These are phyloP conservation scores for Stigmatopora argus DNA, from an alignment of 2,113 vertebrate species.

Conservation along the genomic window DNA sequence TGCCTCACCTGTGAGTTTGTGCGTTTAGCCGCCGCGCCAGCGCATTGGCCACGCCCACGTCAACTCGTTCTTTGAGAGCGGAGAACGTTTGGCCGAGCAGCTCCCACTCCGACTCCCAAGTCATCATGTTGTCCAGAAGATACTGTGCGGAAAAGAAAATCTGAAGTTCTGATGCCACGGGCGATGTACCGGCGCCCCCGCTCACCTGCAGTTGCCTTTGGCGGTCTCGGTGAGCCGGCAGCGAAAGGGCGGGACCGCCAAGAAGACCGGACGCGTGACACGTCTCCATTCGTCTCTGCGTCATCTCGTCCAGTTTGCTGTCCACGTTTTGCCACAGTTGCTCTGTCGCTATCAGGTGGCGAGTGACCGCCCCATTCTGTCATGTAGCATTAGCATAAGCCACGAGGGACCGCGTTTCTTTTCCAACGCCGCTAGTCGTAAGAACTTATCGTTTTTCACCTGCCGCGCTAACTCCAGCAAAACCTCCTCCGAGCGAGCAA, in stretches of 20 bases:
- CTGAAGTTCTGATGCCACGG: neutral
- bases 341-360: slow-evolving; percentile 48
- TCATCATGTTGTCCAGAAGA: slow-evolving; percentile 71
- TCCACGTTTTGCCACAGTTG: slow-evolving; percentile 70
- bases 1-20: slow-evolving; percentile 65
- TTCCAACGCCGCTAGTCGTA: too few species aligned
- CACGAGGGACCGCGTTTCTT: neutral
- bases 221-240: slow-evolving; percentile 60
- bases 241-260: slow-evolving; percentile 52
- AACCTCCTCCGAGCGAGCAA: slow-evolving; percentile 53
- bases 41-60: slow-evolving; percentile 60
- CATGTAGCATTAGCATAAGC: neutral
- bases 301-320: slow-evolving; percentile 51
- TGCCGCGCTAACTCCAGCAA: slow-evolving; percentile 56
- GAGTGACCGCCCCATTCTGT: slow-evolving; percentile 66
- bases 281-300: slow-evolving; percentile 49
- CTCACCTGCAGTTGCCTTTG: slow-evolving; percentile 78
- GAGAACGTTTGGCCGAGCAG: slow-evolving; percentile 51
- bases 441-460: slow-evolving; percentile 57
- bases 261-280: slow-evolving; percentile 61
- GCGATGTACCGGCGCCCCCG: neutral
- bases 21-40: slow-evolving; percentile 61
- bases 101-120: slow-evolving; percentile 65
- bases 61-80: slow-evolving; percentile 64
- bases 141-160: slow-evolving; percentile 52